These are phyloP conservation scores for Pandemis cinnamomeana DNA, from an alignment of 2,888 invertebrate genomes.

Conservation along the genomic window DNA sequence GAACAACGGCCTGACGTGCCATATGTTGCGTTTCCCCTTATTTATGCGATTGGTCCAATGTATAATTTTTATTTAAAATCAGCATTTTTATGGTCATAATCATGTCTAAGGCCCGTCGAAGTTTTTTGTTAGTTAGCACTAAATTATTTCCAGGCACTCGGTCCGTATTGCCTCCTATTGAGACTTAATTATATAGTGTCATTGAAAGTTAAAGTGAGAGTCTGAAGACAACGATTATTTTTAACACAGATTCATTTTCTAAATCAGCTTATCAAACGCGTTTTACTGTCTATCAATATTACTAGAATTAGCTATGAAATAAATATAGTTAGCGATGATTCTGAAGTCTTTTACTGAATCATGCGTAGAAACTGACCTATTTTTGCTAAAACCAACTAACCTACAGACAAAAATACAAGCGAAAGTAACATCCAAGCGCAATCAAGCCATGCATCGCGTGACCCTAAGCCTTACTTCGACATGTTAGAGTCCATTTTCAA, in stretches of 20 bases:
- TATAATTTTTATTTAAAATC: slow-evolving; percentile 76
- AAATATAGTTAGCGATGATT: background rate
- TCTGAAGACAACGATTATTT: background rate
- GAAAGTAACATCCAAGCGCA: slow-evolving; percentile 71
- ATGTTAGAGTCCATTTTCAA: slow-evolving; percentile 64
- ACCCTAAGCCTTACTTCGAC: slow-evolving; percentile 24
- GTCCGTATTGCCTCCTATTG: slow-evolving; percentile 24
- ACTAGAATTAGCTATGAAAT: too few relatives aligned
- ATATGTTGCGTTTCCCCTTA: slow-evolving; percentile 73
- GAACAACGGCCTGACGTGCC: slow-evolving; percentile 60
- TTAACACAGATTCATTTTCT: background rate
- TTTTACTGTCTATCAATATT: too few relatives aligned
- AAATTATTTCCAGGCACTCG: slow-evolving; percentile 27
- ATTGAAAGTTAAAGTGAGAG: background rate
- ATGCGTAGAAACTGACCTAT: background rate
- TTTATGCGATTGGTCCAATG: slow-evolving; percentile 77
- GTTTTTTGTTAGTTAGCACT: slow-evolving; percentile 32
- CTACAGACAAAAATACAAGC: slow-evolving; percentile 63
- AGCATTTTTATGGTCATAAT: slow-evolving; percentile 75
- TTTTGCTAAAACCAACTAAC: slow-evolving; percentile 32
- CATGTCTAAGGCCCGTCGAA: slow-evolving; percentile 44
- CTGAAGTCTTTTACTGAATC: background rate
- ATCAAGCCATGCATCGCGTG: slow-evolving; percentile 66
- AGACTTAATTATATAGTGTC: slow-evolving; percentile 8
- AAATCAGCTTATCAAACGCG: background rate